phyloP scores from a whole-genome alignment of 2,797 vertebrate genomes.

The Pseudomugil tenellus region DNA sequence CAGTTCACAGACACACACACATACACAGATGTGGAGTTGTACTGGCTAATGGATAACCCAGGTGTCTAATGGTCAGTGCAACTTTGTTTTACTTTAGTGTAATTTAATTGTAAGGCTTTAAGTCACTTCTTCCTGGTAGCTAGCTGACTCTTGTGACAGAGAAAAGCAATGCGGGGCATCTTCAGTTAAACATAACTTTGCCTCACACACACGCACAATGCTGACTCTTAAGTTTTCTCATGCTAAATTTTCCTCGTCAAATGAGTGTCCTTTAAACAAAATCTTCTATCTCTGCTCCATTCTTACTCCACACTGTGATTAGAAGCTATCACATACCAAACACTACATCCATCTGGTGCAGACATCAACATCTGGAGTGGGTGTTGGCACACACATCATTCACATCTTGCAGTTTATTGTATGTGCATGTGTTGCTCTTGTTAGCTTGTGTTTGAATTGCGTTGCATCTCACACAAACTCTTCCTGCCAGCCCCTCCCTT shows the following conservation, averaged over 20 bases:
- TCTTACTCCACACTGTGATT: slow-evolving; percentile 52
- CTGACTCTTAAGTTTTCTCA: slow-evolving; percentile 1
- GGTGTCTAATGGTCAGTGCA: slow-evolving; percentile 48
- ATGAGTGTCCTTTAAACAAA: slow-evolving; percentile 26
- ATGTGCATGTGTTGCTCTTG: slow-evolving; percentile 43
- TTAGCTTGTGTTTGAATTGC: slow-evolving; percentile 52
- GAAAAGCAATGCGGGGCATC: background rate
- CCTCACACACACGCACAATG: background rate
- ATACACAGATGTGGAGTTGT: slow-evolving; percentile 41
- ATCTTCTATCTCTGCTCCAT: slow-evolving; percentile 26
- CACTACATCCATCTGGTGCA: slow-evolving; percentile 63
- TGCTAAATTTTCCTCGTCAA: slow-evolving; percentile 26
- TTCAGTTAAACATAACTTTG: slow-evolving; percentile 8
- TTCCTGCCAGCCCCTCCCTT: slow-evolving; percentile 15
- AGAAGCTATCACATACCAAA: slow-evolving; percentile 59
- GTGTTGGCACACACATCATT: slow-evolving; percentile 37
- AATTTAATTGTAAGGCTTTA: slow-evolving; percentile 64
- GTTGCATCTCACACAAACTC: slow-evolving; percentile 42
- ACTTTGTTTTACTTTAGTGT: slow-evolving; percentile 55
- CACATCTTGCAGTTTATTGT: slow-evolving; percentile 44
- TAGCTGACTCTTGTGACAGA: slow-evolving; percentile 27
- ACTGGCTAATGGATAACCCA: slow-evolving; percentile 44
- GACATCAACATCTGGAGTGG: slow-evolving; percentile 67
- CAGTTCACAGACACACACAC: slow-evolving; percentile 19
- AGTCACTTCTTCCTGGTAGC: slow-evolving; percentile 44